Evolutionary conservation across 2,888 invertebrate species (phyloP).

Genomic region (Elmis aenea): DNA sequence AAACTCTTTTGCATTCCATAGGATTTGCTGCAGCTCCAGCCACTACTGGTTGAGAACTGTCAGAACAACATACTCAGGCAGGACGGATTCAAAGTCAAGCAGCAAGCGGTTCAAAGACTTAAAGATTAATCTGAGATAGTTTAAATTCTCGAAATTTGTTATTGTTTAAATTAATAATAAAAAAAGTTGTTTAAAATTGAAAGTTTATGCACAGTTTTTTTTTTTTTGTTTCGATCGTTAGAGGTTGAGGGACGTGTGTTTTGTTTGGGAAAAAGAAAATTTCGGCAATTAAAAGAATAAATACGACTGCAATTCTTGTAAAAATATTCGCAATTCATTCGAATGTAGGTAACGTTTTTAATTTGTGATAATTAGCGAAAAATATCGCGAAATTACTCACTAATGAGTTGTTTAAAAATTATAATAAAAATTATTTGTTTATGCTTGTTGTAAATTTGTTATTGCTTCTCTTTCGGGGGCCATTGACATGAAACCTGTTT

Average conservation of each 20-base stretch:
- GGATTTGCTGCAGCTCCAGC: slow-evolving; percentile 22
- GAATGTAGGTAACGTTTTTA: neutral
- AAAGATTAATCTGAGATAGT: slow-evolving; percentile 1
- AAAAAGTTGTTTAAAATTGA: no score
- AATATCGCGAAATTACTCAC: no score
- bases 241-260: no score
- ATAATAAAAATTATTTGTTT: no score
- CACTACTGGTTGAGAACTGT: slow-evolving; percentile 28
- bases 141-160: neutral
- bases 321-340: neutral
- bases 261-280: no score
- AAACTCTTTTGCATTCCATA: no score
- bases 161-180: neutral
- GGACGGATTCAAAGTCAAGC: slow-evolving; percentile 21
- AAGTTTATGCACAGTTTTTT: no score
- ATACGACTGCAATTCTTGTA: no score
- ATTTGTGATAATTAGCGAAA: no score
- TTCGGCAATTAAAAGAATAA: no score
- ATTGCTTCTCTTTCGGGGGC: slow-evolving; percentile 16
- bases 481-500: slow-evolving; percentile 23
- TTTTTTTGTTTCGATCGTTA: neutral
- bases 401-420: no score
- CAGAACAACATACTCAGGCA: slow-evolving; percentile 23
- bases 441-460: neutral
- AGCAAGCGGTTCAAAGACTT: slow-evolving; percentile 18